phyloP scores from a whole-genome alignment of 2,888 invertebrate genomes.

The Beris chalybata region DNA sequence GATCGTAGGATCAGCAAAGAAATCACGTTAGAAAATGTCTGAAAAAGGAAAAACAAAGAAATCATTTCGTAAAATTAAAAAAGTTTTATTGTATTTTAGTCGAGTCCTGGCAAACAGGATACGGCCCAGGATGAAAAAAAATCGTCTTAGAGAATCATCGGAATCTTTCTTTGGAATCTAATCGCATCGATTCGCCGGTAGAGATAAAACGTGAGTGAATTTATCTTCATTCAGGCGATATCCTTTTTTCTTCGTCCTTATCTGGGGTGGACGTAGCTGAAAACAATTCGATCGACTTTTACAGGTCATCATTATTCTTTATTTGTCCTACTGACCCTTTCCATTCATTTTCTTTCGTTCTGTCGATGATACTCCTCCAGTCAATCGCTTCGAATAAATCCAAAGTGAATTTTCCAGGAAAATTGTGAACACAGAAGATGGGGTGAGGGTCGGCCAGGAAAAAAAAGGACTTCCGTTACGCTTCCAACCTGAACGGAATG shows the following conservation, averaged over 20 bases:
- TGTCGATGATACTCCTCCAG: not conserved
- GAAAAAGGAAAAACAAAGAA: not conserved
- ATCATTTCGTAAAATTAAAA: slow-evolving; percentile 13
- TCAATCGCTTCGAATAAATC: too few relatives aligned
- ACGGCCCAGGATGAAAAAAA: too few relatives aligned
- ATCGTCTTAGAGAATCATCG: too few relatives aligned
- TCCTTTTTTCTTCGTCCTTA: not conserved
- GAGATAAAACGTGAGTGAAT: slow-evolving; percentile 28
- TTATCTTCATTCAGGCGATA: slow-evolving; percentile 24
- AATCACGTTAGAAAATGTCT: too few relatives aligned
- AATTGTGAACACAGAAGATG: too few relatives aligned
- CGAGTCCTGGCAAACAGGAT: not conserved
- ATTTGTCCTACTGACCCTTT: slow-evolving; percentile 33
- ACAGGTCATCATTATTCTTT: slow-evolving; percentile 37
- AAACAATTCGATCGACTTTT: slow-evolving; percentile 34
- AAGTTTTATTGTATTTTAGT: slow-evolving; percentile 20
- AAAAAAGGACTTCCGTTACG: too few relatives aligned
- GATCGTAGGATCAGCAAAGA: too few relatives aligned
- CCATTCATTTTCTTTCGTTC: not conserved
- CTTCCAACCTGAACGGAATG: too few relatives aligned
- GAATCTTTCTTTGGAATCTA: too few relatives aligned
- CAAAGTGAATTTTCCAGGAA: too few relatives aligned
- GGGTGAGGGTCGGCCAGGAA: too few relatives aligned
- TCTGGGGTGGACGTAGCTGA: not conserved
- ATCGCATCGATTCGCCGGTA: too few relatives aligned